Percentiles rank a stretch among this genome's conserved stretches.
Conservation (phyloP, 2,113 vertebrate genomes). For the Dicrurus megarhynchus region DNA sequence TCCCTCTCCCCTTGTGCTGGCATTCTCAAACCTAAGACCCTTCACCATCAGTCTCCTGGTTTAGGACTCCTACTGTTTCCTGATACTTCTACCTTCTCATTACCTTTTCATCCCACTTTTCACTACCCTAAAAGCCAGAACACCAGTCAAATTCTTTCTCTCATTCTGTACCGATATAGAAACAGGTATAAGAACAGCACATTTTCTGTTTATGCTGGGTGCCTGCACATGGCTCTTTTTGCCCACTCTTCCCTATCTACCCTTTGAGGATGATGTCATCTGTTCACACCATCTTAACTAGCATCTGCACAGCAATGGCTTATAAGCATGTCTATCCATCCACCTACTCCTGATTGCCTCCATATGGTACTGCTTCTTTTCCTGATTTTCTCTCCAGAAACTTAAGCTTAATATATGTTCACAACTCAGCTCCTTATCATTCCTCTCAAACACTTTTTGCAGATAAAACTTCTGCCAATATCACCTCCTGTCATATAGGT, state of each 20-base stretch:
- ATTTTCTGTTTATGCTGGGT: conserved; percentile 22
- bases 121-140: not conserved
- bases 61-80: not conserved
- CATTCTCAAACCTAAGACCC: not conserved
- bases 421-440: conserved; percentile 47
- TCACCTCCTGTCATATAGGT: not conserved
- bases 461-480: not conserved
- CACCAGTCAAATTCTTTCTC: not conserved
- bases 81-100: not conserved
- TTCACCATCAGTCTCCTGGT: not conserved
- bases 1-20: not conserved
- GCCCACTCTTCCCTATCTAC: conserved; percentile 54
- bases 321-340: conserved; percentile 60
- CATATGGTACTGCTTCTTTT: conserved; percentile 75
- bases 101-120: not conserved
- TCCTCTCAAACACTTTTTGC: conserved; percentile 33
- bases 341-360: conserved; percentile 54
- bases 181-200: conserved; percentile 48
- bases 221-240: conserved; percentile 33
- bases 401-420: conserved; percentile 60
- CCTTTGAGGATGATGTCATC: conserved; percentile 60
- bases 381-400: conserved; percentile 75
- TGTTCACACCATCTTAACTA: conserved; percentile 61
- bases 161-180: not conserved
- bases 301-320: conserved; percentile 60